Conservation (phyloP, 2,888 invertebrate species). For the Caenorhabditis drosophilae region DNA sequence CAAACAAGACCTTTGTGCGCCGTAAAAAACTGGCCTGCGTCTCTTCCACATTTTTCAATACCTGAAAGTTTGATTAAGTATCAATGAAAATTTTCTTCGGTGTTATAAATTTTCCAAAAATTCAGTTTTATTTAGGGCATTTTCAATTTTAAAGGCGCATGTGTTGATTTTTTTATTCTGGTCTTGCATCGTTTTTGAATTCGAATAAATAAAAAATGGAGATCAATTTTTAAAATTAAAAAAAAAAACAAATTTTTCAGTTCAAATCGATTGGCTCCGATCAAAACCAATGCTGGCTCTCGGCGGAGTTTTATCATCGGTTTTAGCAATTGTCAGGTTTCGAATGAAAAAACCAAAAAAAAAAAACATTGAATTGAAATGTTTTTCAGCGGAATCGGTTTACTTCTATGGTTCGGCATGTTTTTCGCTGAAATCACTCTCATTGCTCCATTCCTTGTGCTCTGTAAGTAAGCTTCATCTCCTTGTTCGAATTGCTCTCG, state of each 20-base stretch:
- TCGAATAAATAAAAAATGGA: too few relatives aligned
- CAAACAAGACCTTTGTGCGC: background rate
- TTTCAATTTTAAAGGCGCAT: too few relatives aligned
- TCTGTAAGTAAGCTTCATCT: too few relatives aligned
- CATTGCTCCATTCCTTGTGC: conserved; percentile 88
- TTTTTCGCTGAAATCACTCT: conserved; percentile 92
- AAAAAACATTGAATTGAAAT: background rate
- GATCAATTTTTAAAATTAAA: too few relatives aligned
- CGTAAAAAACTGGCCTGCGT: background rate
- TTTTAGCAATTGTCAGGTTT: conserved; percentile 80
- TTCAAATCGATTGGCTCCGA: conserved; percentile 64
- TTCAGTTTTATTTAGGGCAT: too few relatives aligned
- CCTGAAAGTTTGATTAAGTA: too few relatives aligned
- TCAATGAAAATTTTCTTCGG: too few relatives aligned
- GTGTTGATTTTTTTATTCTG: too few relatives aligned
- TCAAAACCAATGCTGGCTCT: conserved; percentile 86
- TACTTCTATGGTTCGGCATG: conserved; percentile 86
- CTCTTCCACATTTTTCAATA: too few relatives aligned
- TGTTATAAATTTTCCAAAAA: too few relatives aligned
- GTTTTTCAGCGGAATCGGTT: conserved; percentile 81
- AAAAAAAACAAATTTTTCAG: conserved; percentile 21
- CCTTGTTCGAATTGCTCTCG: conserved; percentile 5
- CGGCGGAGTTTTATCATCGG: conserved; percentile 86
- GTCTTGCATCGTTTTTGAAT: too few relatives aligned
- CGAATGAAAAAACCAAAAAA: background rate